Evolutionary conservation across 2,797 vertebrate genomes (phyloP).

Genomic region (Lithobates sylvaticus): DNA sequence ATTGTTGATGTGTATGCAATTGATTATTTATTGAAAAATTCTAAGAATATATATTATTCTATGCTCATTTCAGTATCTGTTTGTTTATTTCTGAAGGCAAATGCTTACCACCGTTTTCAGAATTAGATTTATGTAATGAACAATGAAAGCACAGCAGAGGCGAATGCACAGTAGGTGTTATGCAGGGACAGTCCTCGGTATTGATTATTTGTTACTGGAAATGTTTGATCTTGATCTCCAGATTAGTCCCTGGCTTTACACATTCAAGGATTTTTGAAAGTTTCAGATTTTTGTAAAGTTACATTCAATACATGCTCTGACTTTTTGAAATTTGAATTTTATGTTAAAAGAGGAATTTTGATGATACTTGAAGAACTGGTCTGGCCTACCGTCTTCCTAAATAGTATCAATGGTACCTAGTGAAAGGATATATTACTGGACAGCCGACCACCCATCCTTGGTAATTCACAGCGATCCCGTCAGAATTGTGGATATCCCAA

Average conservation of each 20-base stretch:
- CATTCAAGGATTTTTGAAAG: neutral
- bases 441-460: no score
- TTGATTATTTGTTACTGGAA: no score
- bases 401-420: neutral
- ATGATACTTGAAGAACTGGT: no score
- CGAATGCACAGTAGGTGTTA: neutral
- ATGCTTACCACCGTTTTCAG: neutral
- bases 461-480: no score
- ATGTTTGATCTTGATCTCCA: neutral
- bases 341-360: no score
- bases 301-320: neutral
- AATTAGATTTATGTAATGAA: neutral
- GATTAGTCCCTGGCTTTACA: neutral
- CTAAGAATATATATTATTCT: conserved; percentile 55
- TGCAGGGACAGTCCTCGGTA: neutral
- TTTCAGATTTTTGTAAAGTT: neutral
- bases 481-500: no score
- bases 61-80: conserved; percentile 19
- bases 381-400: no score
- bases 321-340: no score
- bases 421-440: no score
- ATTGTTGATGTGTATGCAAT: conserved; percentile 56
- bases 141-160: neutral
- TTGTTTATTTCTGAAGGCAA: conserved; percentile 30
- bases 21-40: conserved; percentile 56